Evolutionary conservation across 2,888 invertebrate species (phyloP), one percentile per base, ranked within the genome.

Genomic region (Physocephala rufipes): DNA sequence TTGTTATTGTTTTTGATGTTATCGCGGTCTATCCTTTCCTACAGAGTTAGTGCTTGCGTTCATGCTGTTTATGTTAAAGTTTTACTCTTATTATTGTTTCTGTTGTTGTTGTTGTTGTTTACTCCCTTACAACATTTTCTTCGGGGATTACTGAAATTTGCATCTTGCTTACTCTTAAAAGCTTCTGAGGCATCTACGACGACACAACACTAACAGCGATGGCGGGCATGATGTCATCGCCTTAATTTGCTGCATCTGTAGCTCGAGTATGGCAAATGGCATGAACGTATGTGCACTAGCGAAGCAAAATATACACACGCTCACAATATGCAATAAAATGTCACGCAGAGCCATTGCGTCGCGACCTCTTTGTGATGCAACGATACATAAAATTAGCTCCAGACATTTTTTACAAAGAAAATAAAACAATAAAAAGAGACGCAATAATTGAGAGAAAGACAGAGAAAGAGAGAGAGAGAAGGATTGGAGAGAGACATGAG

Each of bases 351-450:
- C n/a, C 49, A 49, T 4, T n/a, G 19, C 3, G 15, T 2, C 3
- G 49, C 49, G 49, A n/a, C 49, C 26, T 63, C n/a, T 12, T 63
- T 63, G n/a, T 63, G 45, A 63, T 63, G 63, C 63, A 47, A n/a
- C 47, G 26, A 63, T 47, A 28, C 26, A 26, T 16, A 26, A 47
- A 47, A 63, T 63, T 63, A 63, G 63, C 47, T n/a, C 12, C 21
- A n/a, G 47, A 47, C 9, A 63, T 24, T 24, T 26, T 9, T 12
- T 1, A 36, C 36, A 4, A 36, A 36, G 4, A 7, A 36, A 36
- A 36, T 36, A 36, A 36, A 7, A 36, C 36, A 36, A 36, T 9
- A 36, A 9, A 36, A 36, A 9, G 36, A 36, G 36, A 1, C 16
- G 21, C 1, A 13, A 2, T 7, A 9, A 26, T 15, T 13, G 12